Conservation (phyloP, 2,888 invertebrate species). For the Cynaeus angustus region DNA sequence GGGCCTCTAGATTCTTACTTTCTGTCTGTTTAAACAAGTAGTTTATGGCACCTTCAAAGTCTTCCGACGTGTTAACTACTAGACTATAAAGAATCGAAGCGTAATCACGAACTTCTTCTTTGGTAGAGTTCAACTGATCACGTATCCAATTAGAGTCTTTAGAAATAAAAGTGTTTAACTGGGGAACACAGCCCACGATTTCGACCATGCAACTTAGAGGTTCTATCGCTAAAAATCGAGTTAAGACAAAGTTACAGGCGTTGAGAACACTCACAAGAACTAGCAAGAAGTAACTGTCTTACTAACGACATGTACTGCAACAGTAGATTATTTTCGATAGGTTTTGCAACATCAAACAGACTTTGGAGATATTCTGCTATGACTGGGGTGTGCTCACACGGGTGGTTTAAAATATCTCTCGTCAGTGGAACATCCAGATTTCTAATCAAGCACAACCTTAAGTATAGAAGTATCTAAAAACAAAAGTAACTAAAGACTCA, state of each 20-base stretch:
- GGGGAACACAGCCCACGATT: constrained; percentile 87
- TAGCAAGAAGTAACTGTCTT: constrained; percentile 78
- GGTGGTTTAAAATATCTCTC: constrained; percentile 75
- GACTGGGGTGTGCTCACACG: constrained; percentile 78
- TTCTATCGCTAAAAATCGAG: constrained; percentile 67
- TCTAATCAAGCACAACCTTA: constrained; percentile 85
- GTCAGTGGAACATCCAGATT: constrained; percentile 75
- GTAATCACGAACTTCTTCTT: constrained; percentile 84
- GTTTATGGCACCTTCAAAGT: constrained; percentile 75
- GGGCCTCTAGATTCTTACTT: constrained; percentile 80
- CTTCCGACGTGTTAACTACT: constrained; percentile 77
- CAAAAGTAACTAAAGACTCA: constrained; percentile 15
- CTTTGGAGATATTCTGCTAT: constrained; percentile 71
- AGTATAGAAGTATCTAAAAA: constrained; percentile 82
- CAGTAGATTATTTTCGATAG: constrained; percentile 75
- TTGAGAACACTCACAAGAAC: constrained; percentile 74
- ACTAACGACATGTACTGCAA: constrained; percentile 81
- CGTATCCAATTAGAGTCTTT: constrained; percentile 79
- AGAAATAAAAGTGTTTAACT: constrained; percentile 78
- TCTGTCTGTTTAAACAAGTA: constrained; percentile 74
- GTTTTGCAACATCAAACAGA: constrained; percentile 67
- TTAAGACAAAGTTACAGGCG: not conserved
- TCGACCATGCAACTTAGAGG: constrained; percentile 86
- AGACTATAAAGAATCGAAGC: constrained; percentile 83
- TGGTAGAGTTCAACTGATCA: constrained; percentile 78